Evolutionary conservation across 2,113 vertebrate species (phyloP).

Genomic region (Genyomyrus donnyi): DNA sequence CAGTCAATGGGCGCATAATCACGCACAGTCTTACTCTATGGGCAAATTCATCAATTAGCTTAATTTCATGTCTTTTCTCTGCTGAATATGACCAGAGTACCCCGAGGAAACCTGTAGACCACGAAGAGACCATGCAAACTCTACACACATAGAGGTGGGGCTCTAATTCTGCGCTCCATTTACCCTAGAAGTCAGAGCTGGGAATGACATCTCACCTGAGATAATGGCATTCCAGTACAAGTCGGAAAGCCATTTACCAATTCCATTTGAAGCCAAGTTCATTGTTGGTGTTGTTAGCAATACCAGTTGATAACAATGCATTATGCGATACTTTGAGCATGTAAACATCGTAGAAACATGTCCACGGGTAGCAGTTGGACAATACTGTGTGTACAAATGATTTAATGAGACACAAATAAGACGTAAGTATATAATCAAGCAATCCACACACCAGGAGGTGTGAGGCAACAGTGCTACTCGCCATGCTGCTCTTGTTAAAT

Average conservation of each 20-base stretch:
- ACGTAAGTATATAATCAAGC: too few species aligned
- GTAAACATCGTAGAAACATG: background rate
- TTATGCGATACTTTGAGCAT: background rate
- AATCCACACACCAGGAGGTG: too few species aligned
- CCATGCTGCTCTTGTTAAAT: too few species aligned
- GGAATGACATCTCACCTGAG: background rate
- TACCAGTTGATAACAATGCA: background rate
- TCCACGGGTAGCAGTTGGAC: background rate
- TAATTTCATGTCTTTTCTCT: background rate
- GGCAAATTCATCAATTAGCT: background rate
- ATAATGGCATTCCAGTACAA: background rate
- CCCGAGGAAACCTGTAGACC: background rate
- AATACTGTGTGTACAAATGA: background rate
- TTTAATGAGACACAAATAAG: background rate
- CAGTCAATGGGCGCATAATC: background rate
- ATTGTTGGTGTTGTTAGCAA: background rate
- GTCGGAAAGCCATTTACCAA: background rate
- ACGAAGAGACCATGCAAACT: background rate
- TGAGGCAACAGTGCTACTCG: too few species aligned
- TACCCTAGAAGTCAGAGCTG: background rate
- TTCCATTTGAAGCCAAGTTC: background rate
- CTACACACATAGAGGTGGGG: background rate
- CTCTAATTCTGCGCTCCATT: background rate
- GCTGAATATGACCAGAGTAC: background rate
- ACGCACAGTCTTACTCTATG: background rate